Evolutionary conservation across 2,888 invertebrate species (phyloP).

Genomic region (Luperina testacea): DNA sequence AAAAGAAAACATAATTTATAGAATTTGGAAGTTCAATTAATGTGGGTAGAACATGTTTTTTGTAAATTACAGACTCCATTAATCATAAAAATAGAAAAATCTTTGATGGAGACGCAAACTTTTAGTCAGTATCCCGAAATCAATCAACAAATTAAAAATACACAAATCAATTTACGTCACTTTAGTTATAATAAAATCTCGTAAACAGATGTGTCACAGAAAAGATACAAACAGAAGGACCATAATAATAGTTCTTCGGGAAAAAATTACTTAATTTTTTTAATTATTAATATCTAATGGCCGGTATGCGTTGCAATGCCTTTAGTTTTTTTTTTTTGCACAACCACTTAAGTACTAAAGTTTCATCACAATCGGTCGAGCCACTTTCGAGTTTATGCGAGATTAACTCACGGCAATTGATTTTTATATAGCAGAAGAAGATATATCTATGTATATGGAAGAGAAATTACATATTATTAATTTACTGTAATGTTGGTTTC

Average conservation of each 20-base stretch:
- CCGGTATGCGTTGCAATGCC: no score
- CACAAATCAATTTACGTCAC: conserved; percentile 27
- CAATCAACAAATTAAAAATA: conserved; percentile 31
- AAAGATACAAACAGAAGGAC: conserved; percentile 18
- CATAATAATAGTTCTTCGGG: background rate
- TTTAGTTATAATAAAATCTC: conserved; percentile 37
- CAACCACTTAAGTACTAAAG: no score
- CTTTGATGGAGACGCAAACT: conserved; percentile 11
- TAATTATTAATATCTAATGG: no score
- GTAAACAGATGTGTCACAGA: background rate
- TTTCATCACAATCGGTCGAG: no score
- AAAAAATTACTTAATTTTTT: no score
- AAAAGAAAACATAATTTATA: background rate
- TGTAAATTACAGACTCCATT: background rate
- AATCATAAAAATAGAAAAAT: conserved; percentile 1
- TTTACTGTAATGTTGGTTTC: background rate
- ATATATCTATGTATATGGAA: no score
- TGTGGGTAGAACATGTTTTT: background rate
- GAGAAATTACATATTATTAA: background rate
- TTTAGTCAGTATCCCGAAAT: conserved; percentile 10
- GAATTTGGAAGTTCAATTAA: background rate
- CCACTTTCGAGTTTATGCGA: no score
- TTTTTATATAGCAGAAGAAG: no score
- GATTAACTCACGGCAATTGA: no score
- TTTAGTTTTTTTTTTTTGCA: no score